These are phyloP conservation scores for Pseudochirops cupreus DNA, from an alignment of 2,797 vertebrate genomes.

Conservation along the genomic window DNA sequence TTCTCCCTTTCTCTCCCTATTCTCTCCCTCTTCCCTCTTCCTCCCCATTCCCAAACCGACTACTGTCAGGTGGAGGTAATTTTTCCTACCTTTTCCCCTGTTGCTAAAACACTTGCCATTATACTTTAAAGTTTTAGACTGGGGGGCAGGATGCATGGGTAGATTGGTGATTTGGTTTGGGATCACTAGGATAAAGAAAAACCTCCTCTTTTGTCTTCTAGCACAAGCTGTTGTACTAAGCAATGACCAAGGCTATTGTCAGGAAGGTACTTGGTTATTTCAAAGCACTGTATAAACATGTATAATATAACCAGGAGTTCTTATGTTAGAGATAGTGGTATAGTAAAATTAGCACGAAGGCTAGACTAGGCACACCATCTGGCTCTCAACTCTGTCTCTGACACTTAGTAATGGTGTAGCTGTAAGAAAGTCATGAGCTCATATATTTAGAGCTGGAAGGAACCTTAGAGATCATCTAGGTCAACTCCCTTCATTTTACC, in stretches of 20 bases:
- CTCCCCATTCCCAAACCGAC: background rate
- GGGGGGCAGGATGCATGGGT: rapidly evolving
- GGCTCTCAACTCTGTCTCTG: background rate
- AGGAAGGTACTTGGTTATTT: background rate
- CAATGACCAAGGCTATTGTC: background rate
- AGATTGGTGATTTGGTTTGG: conserved; percentile 14
- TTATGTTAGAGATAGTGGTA: background rate
- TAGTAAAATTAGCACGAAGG: background rate
- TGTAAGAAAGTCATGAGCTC: background rate
- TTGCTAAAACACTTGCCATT: conserved; percentile 28
- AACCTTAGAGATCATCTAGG: background rate
- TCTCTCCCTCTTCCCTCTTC: rapidly evolving
- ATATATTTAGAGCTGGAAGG: background rate
- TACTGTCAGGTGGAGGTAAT: background rate
- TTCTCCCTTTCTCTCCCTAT: background rate
- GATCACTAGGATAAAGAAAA: conserved; percentile 46
- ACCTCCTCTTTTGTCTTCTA: conserved; percentile 32
- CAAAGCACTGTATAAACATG: background rate
- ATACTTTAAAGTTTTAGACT: background rate
- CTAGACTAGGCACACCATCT: background rate
- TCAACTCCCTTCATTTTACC: background rate
- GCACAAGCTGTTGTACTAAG: background rate
- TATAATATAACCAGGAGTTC: background rate
- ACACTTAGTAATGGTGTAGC: background rate
- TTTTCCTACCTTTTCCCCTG: background rate